Evolutionary conservation across 2,888 invertebrate genomes (phyloP), one percentile per base, ranked within the genome.

Genomic region (Leptopilina myrica): DNA sequence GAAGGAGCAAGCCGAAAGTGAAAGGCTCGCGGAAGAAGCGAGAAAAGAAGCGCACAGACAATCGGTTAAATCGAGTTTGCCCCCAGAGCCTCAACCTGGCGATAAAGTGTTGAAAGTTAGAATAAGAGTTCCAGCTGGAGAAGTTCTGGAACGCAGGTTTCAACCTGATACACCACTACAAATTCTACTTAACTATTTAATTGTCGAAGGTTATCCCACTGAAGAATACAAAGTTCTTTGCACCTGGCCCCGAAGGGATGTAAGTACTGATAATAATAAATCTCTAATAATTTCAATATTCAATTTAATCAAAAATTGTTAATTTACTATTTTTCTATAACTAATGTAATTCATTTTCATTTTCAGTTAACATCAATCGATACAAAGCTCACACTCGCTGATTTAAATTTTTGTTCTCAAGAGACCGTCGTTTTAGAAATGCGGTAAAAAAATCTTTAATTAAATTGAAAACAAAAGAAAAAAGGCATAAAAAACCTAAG

Each of bases 351-450:
- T 33, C 11, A 49, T 66, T 46, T 62, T 67, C 80, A 77, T 73
- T 89, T 89, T 85, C 93, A 97, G 97, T 93, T 97, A 84, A 97
- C 98, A 83, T 93, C 95, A 84, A 93, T 97, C 92, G 95, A 97
- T 92, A 93, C 93, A 67, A 94, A 93, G 88, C 94, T 95, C 92
- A 96, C 97, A 82, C 93, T 99, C 86, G 94, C 95, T 91, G 95
- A 96, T 86, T 93, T 98, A 86, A 97, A 97, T 92, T 94, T 98
- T 88, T 97, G 94, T 92, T 96, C 97, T 77, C 98, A 98, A 94
- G 98, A 98, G 94, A 98, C 98, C 85, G 95, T 98, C 86, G 97
- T 97, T 93, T 93, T 98, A 87, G 98, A 98, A 92, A 97, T 98
- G 93, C 96, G 97, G 95, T 97, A 96, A 96, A 92, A 85, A 83